These are phyloP conservation scores for Adineta ricciae DNA, from an alignment of 2,888 invertebrate species.

Conservation along the genomic window DNA sequence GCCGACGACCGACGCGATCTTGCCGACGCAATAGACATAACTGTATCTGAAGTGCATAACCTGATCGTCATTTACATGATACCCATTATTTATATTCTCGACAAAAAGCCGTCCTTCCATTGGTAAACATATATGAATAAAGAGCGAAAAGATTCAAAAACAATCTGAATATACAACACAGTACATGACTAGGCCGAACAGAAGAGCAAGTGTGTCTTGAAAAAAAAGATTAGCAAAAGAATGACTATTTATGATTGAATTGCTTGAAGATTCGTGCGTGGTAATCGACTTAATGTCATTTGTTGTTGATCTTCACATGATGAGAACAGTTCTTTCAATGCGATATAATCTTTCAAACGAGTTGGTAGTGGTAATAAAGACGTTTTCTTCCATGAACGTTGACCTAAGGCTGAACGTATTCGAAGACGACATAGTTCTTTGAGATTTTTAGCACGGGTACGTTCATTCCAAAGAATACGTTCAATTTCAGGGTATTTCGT, in stretches of 20 bases:
- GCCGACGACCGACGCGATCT: not conserved
- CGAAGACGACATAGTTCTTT: constrained; percentile 36
- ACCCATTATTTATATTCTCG: not conserved
- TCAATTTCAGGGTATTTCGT: constrained; percentile 18
- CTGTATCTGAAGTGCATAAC: too few species aligned
- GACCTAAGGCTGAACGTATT: constrained; percentile 39
- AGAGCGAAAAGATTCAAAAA: not conserved
- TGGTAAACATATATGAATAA: not conserved
- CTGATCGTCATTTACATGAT: not conserved
- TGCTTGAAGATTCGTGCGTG: not conserved
- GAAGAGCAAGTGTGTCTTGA: not conserved
- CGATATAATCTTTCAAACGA: constrained; percentile 42
- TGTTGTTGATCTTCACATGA: not conserved
- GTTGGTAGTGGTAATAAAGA: constrained; percentile 39
- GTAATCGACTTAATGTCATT: not conserved
- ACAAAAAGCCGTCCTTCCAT: not conserved
- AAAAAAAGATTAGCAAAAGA: too few species aligned
- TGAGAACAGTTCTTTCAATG: constrained; percentile 38
- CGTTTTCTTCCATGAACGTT: constrained; percentile 39
- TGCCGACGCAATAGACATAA: not conserved
- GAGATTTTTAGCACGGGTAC: constrained; percentile 36
- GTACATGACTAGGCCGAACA: not conserved
- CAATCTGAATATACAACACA: not conserved
- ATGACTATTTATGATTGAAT: not conserved
- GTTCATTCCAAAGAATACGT: constrained; percentile 19